Base-by-base conservation (phyloP, 2,113 vertebrate species). In the Phasianus colchicus region DNA sequence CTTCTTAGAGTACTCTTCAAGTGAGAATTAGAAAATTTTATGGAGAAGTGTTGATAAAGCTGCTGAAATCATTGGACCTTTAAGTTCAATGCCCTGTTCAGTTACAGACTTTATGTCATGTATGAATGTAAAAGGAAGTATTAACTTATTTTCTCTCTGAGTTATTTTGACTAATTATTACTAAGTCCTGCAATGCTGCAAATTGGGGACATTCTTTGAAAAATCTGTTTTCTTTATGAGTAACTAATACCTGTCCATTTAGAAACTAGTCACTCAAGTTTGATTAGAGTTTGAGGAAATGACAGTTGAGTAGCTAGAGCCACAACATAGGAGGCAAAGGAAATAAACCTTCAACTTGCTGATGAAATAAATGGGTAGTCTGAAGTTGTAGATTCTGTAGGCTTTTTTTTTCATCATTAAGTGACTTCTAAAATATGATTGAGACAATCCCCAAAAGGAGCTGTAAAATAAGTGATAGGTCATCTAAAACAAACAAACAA, bases 151-250 rank as follows among this genome's bases (percentile, higher is more conserved):
- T 48, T 36, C n/a, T 30, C n/a, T 20, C 18, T 50, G 40, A 13
- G 2, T 2, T 17, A 32, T 61, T 79, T 27, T 32, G 4, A 36
- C 60, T 42, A 55, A 66, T 50, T 76, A 71, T 43, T 11, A 43
- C 16, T 19, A 54, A 9, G 2, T n/a, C 22, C 9, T 27, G 19
- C 25, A 54, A 18, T 7, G 54, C 5, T 20, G 18, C 4, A 75
- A 65, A 61, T 4, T 22, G 6, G 11, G 8, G 30, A 5, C 0
- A 0, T 19, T 61, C 10, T 22, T 13, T 65, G 38, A 74, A 42
- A 66, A 87, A 52, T 9, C 5, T 22, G 2, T 50, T 15, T 70
- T 79, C 54, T 29, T 36, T 40, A 12, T 38, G 12, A 48, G 13
- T 75, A 48, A 61, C 25, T 63, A 32, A 12, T 38, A 11, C 7